phyloP scores from a whole-genome alignment of 1,140 invertebrate species.

The Pachyrhynchus sulphureomaculatus region DNA sequence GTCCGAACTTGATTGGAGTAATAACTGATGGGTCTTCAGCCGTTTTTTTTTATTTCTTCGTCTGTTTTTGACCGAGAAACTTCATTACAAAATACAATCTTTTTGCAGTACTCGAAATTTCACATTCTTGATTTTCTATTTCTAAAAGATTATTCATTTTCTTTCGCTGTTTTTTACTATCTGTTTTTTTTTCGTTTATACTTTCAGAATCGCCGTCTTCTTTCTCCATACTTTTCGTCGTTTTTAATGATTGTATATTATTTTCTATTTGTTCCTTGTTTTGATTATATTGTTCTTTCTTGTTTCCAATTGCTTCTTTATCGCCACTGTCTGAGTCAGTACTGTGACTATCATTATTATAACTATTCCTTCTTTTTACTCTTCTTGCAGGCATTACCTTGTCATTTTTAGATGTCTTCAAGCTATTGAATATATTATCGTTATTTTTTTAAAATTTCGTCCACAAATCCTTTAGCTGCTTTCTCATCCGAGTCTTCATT shows the following conservation, averaged over 20 bases:
- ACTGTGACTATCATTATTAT: no score
- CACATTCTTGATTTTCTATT: background rate
- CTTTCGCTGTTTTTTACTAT: background rate
- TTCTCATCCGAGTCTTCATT: conserved; percentile 1
- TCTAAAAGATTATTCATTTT: background rate
- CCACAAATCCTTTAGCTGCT: background rate
- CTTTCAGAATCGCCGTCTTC: background rate
- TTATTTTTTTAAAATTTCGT: conserved; percentile 3
- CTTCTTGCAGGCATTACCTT: background rate
- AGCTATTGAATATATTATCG: background rate
- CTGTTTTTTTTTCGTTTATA: background rate
- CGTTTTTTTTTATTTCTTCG: background rate
- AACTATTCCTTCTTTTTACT: no score
- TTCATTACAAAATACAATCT: background rate
- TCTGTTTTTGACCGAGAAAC: background rate
- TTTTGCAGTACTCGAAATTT: no score
- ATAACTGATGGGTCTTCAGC: no score
- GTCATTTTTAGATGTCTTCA: background rate
- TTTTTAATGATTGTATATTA: background rate
- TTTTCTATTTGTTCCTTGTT: background rate
- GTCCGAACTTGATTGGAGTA: no score
- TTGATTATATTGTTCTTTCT: no score
- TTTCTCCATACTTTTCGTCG: background rate
- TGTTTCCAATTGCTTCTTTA: no score
- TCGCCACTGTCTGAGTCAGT: no score